Evolutionary conservation across 2,113 vertebrate genomes (phyloP).

Genomic region (Dunckerocampus dactyliophorus): DNA sequence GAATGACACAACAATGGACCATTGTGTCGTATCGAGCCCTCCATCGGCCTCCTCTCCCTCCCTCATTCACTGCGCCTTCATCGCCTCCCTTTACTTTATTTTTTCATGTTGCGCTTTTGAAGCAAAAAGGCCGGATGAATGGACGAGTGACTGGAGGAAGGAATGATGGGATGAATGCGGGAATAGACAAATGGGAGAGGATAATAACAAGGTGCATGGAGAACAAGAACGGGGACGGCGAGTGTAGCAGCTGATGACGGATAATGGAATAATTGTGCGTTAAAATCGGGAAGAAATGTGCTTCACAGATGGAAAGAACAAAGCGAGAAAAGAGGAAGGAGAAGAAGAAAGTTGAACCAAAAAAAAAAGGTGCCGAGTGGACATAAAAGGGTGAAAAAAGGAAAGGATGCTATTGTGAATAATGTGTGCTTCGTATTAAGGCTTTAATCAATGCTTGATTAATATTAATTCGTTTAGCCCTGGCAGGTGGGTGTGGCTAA

Average conservation of each 20-base stretch:
- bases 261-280: slow-evolving; percentile 1
- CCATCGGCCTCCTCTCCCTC: not conserved
- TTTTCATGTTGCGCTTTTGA: not conserved
- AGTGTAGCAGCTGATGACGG: not conserved
- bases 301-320: not conserved
- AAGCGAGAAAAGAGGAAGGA: not conserved
- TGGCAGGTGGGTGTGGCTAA: slow-evolving; percentile 62
- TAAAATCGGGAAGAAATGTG: too few relatives aligned
- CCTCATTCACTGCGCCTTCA: not conserved
- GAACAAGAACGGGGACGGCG: not conserved
- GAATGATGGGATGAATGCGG: not conserved
- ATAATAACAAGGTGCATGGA: slow-evolving; percentile 3
- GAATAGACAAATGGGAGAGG: slow-evolving; percentile 12
- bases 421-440: slow-evolving; percentile 63
- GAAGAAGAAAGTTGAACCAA: not conserved
- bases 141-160: slow-evolving; percentile 2
- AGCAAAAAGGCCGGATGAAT: not conserved
- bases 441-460: slow-evolving; percentile 78
- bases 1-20: slow-evolving; percentile 7
- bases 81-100: not conserved
- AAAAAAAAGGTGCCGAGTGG: not conserved
- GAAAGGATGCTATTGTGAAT: slow-evolving; percentile 56
- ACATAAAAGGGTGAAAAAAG: slow-evolving; percentile 12
- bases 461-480: slow-evolving; percentile 72
- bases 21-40: slow-evolving; percentile 5